Percentiles rank a stretch among this genome's conserved stretches.
Conservation (phyloP, 1,140 invertebrate species). For the Drosophila punjabiensis region DNA sequence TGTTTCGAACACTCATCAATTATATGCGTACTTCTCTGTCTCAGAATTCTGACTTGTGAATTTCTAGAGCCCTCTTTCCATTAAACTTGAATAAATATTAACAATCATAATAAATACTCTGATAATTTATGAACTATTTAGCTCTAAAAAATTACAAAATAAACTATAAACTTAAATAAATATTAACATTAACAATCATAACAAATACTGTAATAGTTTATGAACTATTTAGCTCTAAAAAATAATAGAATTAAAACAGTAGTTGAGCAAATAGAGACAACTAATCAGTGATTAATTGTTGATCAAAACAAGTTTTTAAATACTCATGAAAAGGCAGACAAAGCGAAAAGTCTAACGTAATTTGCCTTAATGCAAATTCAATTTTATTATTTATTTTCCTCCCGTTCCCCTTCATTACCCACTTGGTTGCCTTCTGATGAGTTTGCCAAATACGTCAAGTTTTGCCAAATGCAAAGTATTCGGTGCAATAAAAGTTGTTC, state of each 20-base stretch:
- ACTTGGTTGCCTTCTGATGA: conserved; percentile 32
- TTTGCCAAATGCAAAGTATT: conserved; percentile 35
- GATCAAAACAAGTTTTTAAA: conserved; percentile 17
- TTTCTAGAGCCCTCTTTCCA: neutral
- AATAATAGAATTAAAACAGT: neutral
- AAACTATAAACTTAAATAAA: neutral
- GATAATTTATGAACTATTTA: no score
- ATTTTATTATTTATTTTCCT: conserved; percentile 27
- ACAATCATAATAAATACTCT: no score
- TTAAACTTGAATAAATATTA: no score
- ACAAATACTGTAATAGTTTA: no score
- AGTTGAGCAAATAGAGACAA: neutral
- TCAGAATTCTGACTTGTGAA: no score
- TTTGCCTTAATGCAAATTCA: conserved; percentile 48
- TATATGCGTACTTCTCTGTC: no score
- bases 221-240: neutral
- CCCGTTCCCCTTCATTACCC: neutral
- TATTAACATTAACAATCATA: no score
- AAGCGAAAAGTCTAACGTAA: conserved; percentile 39
- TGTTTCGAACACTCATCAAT: no score
- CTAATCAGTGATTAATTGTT: conserved; percentile 40
- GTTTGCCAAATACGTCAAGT: conserved; percentile 59
- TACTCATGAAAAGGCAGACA: conserved; percentile 5
- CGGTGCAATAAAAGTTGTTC: conserved; percentile 30
- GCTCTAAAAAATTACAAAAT: no score